Percentiles rank a stretch among this genome's conserved stretches.
phyloP scores from a whole-genome alignment of 2,113 vertebrate species.

The Larimichthys polyactis region DNA sequence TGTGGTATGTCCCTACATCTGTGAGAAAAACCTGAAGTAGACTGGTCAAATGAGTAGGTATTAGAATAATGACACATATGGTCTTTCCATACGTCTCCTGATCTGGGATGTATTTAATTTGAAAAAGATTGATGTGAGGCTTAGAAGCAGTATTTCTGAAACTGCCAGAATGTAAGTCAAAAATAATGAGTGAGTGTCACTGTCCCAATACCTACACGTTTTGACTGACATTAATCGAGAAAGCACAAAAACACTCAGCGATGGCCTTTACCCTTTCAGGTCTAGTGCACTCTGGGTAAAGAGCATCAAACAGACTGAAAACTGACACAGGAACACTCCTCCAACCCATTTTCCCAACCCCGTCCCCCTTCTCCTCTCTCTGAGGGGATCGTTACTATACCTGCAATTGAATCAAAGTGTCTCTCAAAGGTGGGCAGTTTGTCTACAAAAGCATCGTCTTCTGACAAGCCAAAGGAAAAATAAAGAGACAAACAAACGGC shows the following conservation, averaged over 20 bases:
- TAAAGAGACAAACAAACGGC: conserved; percentile 76
- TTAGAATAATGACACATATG: conserved; percentile 31
- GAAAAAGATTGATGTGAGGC: not conserved
- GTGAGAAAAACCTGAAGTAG: conserved; percentile 14
- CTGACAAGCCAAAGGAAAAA: conserved; percentile 86
- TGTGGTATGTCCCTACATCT: conserved; percentile 38
- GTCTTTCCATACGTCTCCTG: not conserved
- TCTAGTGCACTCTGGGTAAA: conserved; percentile 61
- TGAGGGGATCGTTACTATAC: conserved; percentile 83
- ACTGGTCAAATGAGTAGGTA: conserved; percentile 31
- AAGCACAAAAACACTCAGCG: conserved; percentile 42
- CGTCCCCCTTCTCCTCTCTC: conserved; percentile 11
- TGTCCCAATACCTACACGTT: conserved; percentile 48
- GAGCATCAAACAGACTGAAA: conserved; percentile 67
- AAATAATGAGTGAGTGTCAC: not conserved
- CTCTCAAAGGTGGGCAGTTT: conserved; percentile 92
- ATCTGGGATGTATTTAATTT: not conserved
- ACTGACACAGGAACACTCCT: conserved; percentile 39
- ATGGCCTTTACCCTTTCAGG: conserved; percentile 44
- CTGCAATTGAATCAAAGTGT: conserved; percentile 89
- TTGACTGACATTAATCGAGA: conserved; percentile 10
- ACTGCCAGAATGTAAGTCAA: not conserved
- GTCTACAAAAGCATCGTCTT: conserved; percentile 93
- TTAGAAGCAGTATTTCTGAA: not conserved
- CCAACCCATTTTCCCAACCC: conserved; percentile 1